Conservation (phyloP, 2,113 vertebrate genomes). For the Oncorhynchus kisutch region DNA sequence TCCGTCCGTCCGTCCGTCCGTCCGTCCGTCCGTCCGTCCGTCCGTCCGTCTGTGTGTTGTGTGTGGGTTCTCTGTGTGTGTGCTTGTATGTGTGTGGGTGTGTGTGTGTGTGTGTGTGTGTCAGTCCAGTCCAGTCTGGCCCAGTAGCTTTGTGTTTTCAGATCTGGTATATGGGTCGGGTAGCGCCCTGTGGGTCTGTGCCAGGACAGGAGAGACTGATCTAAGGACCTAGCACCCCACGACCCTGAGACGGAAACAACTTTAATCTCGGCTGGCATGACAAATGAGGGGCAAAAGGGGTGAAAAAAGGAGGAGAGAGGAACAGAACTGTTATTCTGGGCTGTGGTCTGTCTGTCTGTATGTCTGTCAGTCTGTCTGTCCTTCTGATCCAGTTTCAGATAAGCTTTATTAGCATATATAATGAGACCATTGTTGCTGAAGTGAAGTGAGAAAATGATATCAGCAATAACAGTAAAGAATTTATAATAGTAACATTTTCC, state of each 20-base stretch:
- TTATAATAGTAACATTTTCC: too few relatives aligned
- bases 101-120: neutral
- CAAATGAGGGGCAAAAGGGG: constrained; percentile 37
- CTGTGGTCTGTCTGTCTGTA: constrained; percentile 5
- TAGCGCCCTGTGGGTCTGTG: constrained; percentile 29
- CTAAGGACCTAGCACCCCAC: constrained; percentile 22
- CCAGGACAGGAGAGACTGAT: constrained; percentile 49
- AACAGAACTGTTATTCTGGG: neutral
- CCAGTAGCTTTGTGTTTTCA: neutral
- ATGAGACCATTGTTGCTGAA: too few relatives aligned
- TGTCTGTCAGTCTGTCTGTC: constrained; percentile 27
- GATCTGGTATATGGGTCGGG: constrained; percentile 46
- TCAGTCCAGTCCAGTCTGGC: constrained; percentile 1
- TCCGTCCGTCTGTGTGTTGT: too few relatives aligned
- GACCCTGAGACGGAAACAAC: constrained; percentile 31
- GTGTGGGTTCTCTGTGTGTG: neutral
- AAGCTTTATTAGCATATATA: too few relatives aligned
- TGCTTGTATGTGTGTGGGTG: neutral
- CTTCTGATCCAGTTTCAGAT: too few relatives aligned
- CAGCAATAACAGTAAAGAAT: too few relatives aligned
- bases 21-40: too few relatives aligned
- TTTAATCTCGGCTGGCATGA: constrained; percentile 51
- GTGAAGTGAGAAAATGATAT: too few relatives aligned
- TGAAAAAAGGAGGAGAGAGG: neutral
- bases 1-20: too few relatives aligned